phyloP scores from a whole-genome alignment of 2,888 invertebrate species.

The Mystacides longicornis region DNA sequence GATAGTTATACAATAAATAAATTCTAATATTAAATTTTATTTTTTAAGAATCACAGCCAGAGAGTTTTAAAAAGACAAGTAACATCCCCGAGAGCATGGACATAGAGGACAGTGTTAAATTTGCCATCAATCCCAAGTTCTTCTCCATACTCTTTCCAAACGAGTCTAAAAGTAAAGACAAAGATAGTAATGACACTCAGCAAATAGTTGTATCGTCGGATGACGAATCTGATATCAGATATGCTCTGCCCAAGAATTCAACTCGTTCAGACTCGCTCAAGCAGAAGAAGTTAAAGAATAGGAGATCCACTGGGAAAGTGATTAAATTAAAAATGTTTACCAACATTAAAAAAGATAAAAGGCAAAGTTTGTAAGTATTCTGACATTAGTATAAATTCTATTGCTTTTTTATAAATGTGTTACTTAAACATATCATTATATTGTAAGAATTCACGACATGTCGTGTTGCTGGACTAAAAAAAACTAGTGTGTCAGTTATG shows the following conservation, averaged over 20 bases:
- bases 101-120: slow-evolving; percentile 5
- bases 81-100: slow-evolving; percentile 1
- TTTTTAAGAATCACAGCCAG: neutral
- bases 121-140: slow-evolving; percentile 12
- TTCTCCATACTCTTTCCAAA: slow-evolving; percentile 1
- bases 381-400: no score
- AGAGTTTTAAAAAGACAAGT: neutral
- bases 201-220: slow-evolving; percentile 1
- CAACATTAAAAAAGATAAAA: neutral
- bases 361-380: slow-evolving; percentile 1
- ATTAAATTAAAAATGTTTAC: slow-evolving; percentile 3
- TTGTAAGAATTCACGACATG: no score
- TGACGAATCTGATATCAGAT: slow-evolving; percentile 7
- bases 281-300: neutral
- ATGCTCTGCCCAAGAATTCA: slow-evolving; percentile 1
- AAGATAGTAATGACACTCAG: neutral
- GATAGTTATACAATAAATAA: no score
- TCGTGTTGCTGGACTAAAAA: no score
- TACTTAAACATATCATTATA: no score
- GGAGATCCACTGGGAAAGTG: neutral
- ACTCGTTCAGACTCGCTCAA: neutral
- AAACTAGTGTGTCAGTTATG: no score
- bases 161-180: neutral
- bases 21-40: neutral
- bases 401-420: no score